Base-by-base conservation (phyloP, 2,888 invertebrate species). In the Cecidostiba fungosa region DNA sequence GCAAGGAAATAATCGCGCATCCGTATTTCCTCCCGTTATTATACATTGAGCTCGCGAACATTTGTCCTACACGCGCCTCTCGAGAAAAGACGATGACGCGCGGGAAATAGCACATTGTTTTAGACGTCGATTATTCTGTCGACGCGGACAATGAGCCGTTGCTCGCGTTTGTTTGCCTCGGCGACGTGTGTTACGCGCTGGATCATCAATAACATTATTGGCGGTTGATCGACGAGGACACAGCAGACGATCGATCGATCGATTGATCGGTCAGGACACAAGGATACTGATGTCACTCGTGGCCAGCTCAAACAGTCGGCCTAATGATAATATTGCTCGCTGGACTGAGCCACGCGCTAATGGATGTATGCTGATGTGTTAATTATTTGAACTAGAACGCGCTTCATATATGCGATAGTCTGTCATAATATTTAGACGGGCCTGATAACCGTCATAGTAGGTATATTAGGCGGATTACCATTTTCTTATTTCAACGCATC, bases 291-390 rank as follows among this genome's bases (percentile, higher is more conserved):
- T 72, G 43, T 73, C 43, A 29, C 66, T 1, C 14, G 26, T 12
- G 66, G 14, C 12, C 66, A 29, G 29, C 12, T 66, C 29, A 66
- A 66, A 66, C 66, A 66, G 66, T 29, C 66, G 66, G 54, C 54
- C 54, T 59, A 59, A 59, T 59, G 54, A 59, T 59, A 59, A 59
- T 59, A 59, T 59, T 59, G 23, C 54, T 59, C n/a, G 54, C n/a
- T n/a, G 54, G 19, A 59, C n/a, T 59, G 54, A 8, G 10, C 54
- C 6, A n/a, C 54, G 19, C 54, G 54, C 54, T 59, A 59, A 59
- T 59, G 54, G 54, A 59, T 59, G 54, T n/a, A 59, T n/a, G n/a
- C 8, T 59, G 23, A 59, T 23, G 54, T 8, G 54, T 23, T 59
- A 59, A 59, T 59, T 59, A 59, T 59, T 59, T 59, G 54, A 59